Evolutionary conservation across 2,113 vertebrate species (phyloP).

Genomic region (Rhinoderma darwinii): DNA sequence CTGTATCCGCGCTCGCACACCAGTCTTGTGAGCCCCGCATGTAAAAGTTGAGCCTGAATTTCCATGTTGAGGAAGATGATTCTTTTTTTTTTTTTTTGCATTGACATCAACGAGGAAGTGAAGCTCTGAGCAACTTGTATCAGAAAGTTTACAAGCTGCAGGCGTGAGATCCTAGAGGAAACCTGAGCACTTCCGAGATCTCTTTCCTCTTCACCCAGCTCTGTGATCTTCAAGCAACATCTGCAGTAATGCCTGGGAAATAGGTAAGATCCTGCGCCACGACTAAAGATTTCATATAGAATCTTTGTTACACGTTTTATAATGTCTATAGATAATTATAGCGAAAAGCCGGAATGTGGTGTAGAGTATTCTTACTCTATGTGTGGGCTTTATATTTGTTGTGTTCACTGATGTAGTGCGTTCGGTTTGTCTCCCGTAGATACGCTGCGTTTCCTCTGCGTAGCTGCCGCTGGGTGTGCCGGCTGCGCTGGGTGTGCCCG

Average conservation of each 20-base stretch:
- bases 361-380: too few relatives aligned
- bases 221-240: slow-evolving; percentile 9
- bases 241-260: background rate
- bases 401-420: too few relatives aligned
- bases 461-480: too few relatives aligned
- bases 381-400: too few relatives aligned
- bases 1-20: slow-evolving; percentile 17
- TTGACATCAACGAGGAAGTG: slow-evolving; percentile 34
- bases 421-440: too few relatives aligned
- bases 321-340: background rate
- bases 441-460: too few relatives aligned
- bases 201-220: background rate
- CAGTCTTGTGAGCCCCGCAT: background rate
- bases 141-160: slow-evolving; percentile 33
- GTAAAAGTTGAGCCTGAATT: background rate
- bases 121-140: background rate
- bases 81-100: slow-evolving; percentile 37
- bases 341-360: too few relatives aligned
- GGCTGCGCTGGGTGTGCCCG: too few relatives aligned
- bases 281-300: background rate
- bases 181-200: slow-evolving; percentile 27
- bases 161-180: slow-evolving; percentile 39
- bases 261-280: background rate
- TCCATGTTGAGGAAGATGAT: background rate
- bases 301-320: background rate